phyloP scores from a whole-genome alignment of 2,888 invertebrate species.

The Pseudococcus jackbeardsleyi region DNA sequence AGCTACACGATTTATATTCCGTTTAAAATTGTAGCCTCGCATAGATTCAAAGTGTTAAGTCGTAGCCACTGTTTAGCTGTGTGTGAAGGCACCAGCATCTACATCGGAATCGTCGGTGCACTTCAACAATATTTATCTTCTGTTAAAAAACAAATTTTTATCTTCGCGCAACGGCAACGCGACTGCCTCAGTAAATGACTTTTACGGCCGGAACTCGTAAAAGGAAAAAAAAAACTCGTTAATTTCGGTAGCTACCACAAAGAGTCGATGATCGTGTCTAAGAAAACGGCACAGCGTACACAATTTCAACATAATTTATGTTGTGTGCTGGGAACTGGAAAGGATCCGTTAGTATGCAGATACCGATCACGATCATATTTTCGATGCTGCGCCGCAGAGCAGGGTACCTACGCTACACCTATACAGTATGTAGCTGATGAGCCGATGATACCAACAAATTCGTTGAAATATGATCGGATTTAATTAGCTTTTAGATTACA shows the following conservation, averaged over 20 bases:
- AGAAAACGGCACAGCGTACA: slow-evolving; percentile 23
- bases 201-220: slow-evolving; percentile 45
- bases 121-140: slow-evolving; percentile 50
- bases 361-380: slow-evolving; percentile 32
- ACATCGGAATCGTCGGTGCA: neutral
- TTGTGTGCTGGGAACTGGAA: slow-evolving; percentile 18
- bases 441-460: neutral
- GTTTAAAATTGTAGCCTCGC: neutral
- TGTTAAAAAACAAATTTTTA: slow-evolving; percentile 48
- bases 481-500: neutral
- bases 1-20: neutral
- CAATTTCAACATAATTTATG: slow-evolving; percentile 45
- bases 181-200: slow-evolving; percentile 39
- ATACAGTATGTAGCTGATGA: neutral
- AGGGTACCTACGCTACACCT: neutral
- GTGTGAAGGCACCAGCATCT: neutral
- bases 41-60: neutral
- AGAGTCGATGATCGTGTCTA: slow-evolving; percentile 51
- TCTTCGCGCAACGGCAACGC: slow-evolving; percentile 12
- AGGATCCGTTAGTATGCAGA: slow-evolving; percentile 43
- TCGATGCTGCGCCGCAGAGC: neutral
- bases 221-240: slow-evolving; percentile 37
- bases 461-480: slow-evolving; percentile 22
- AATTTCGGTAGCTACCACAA: slow-evolving; percentile 51
- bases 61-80: neutral